A percentile compares a stretch with the other conserved stretches of the same genome.
Evolutionary conservation across 1,140 invertebrate genomes (phyloP).

Genomic region (Drosophila equinoxialis): DNA sequence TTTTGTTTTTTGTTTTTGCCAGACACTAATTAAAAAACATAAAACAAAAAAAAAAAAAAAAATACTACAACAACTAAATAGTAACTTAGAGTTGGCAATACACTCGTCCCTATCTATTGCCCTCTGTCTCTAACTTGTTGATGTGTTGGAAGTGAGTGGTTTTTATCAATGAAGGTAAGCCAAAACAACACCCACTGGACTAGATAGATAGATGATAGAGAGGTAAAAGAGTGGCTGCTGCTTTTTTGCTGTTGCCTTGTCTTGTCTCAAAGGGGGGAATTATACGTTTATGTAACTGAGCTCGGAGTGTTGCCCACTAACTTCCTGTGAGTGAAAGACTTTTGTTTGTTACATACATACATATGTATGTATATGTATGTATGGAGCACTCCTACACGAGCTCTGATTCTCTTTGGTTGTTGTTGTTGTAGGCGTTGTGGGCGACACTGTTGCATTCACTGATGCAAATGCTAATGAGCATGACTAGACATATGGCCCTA

Average conservation of each 20-base stretch:
- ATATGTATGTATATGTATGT: background rate
- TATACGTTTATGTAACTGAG: constrained; percentile 33
- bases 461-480: constrained; percentile 73
- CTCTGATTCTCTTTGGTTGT: constrained; percentile 12
- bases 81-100: too few species aligned
- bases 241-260: too few species aligned
- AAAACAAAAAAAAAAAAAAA: background rate
- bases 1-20: background rate
- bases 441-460: constrained; percentile 56
- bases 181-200: too few species aligned
- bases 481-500: constrained; percentile 68
- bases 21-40: constrained; percentile 7
- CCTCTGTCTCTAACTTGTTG: too few species aligned
- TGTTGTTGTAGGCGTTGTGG: constrained; percentile 47
- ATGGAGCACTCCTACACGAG: constrained; percentile 29
- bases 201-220: too few species aligned
- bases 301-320: constrained; percentile 54
- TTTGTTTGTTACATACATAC: constrained; percentile 45
- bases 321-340: constrained; percentile 72
- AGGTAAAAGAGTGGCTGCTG: too few species aligned
- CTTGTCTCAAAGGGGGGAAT: constrained; percentile 54
- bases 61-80: background rate
- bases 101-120: too few species aligned
- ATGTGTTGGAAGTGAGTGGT: too few species aligned
- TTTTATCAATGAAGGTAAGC: too few species aligned